phyloP scores from a whole-genome alignment of 2,888 invertebrate species.

The Tetheella fluctuosa region DNA sequence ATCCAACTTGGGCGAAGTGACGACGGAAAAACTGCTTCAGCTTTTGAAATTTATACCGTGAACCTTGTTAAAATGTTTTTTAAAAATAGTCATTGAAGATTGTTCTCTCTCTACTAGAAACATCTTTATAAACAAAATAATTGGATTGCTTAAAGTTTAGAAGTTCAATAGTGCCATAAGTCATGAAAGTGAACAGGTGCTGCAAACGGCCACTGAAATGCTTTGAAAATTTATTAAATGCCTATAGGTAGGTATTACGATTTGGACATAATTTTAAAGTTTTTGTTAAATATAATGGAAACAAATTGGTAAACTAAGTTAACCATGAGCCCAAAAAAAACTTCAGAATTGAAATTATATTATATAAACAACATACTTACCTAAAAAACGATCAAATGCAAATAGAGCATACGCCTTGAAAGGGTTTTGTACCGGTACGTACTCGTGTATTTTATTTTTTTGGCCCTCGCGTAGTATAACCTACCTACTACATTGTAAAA shows the following conservation, averaged over 20 bases:
- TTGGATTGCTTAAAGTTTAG: constrained; percentile 1
- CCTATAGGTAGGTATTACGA: not conserved
- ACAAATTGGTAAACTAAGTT: too few relatives aligned
- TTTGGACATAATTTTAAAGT: not conserved
- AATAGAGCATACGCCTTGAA: too few relatives aligned
- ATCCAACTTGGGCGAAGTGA: constrained; percentile 52
- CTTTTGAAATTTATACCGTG: constrained; percentile 39
- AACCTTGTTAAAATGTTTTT: constrained; percentile 12
- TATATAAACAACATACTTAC: too few relatives aligned
- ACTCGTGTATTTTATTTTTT: too few relatives aligned
- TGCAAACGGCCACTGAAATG: constrained; percentile 6
- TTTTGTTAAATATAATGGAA: too few relatives aligned
- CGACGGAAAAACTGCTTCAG: constrained; percentile 50
- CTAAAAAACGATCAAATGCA: too few relatives aligned
- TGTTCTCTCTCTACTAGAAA: not conserved
- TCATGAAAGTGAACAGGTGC: constrained; percentile 10
- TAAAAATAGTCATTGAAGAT: not conserved
- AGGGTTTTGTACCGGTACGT: too few relatives aligned
- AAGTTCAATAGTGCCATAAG: constrained; percentile 1
- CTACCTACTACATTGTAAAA: too few relatives aligned
- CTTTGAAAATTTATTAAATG: not conserved
- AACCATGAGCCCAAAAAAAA: too few relatives aligned
- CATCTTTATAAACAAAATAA: not conserved
- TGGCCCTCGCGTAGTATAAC: too few relatives aligned
- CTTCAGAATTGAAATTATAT: too few relatives aligned